Percentiles rank a stretch among this genome's conserved stretches.
These are phyloP conservation scores for Haplochromis vanheusdeni DNA, from an alignment of 2,113 vertebrate genomes.

Conservation along the genomic window DNA sequence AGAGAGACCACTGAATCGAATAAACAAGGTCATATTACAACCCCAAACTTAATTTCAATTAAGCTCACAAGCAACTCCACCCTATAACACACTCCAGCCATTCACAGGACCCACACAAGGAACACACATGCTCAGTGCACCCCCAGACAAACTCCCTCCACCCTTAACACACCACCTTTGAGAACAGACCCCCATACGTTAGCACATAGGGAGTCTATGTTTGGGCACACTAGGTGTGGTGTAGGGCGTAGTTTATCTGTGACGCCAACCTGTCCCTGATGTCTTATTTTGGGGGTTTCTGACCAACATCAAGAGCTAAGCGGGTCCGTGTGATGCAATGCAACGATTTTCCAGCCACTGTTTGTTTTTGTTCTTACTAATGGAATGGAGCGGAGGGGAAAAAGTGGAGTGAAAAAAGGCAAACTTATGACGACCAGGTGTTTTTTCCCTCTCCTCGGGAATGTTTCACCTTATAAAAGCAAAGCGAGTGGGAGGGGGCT, in stretches of 20 bases:
- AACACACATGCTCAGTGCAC: conserved; percentile 17
- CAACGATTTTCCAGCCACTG: conserved; percentile 52
- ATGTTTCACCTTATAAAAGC: conserved; percentile 74
- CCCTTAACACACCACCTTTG: conserved; percentile 38
- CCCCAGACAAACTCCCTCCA: conserved; percentile 18
- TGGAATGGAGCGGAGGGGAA: conserved; percentile 44
- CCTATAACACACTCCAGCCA: conserved; percentile 44
- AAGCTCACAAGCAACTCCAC: conserved; percentile 41
- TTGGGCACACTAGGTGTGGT: conserved; percentile 47
- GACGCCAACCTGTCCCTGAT: conserved; percentile 52
- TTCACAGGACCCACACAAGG: conserved; percentile 26
- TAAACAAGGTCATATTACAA: conserved; percentile 34
- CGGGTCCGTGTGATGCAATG: conserved; percentile 54
- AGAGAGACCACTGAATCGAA: background rate
- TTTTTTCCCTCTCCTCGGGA: conserved; percentile 63
- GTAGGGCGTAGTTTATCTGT: conserved; percentile 41
- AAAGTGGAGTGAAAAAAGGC: conserved; percentile 20
- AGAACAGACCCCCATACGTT: conserved; percentile 42
- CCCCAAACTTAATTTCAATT: conserved; percentile 36
- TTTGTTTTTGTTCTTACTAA: conserved; percentile 68
- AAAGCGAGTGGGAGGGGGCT: conserved; percentile 37
- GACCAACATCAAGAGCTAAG: conserved; percentile 48
- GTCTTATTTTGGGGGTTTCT: conserved; percentile 58
- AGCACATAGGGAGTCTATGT: conserved; percentile 52
- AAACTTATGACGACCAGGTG: conserved; percentile 66